Evolutionary conservation across 1,140 invertebrate genomes (phyloP).

Genomic region (Akabosia matsudoensis): DNA sequence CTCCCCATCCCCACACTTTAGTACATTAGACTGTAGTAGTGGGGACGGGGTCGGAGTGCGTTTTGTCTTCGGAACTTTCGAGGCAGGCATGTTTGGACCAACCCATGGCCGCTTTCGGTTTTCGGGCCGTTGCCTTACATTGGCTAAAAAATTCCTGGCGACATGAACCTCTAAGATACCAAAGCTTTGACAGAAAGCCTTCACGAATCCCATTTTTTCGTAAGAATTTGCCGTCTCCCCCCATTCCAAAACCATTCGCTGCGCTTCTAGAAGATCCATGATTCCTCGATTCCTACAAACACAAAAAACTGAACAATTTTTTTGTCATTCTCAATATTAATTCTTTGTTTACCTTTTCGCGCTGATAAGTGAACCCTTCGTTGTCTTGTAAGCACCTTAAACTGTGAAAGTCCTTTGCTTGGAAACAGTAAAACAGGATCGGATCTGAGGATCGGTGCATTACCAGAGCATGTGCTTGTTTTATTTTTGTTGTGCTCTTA

Average conservation of each 20-base stretch:
- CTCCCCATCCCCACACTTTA: neutral
- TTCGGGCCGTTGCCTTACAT: neutral
- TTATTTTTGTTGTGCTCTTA: too few relatives aligned
- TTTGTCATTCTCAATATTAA: too few relatives aligned
- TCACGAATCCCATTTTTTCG: neutral
- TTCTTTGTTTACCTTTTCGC: too few relatives aligned
- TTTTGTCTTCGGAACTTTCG: neutral
- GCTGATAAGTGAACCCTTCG: too few relatives aligned
- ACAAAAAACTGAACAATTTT: too few relatives aligned
- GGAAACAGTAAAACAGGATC: too few relatives aligned
- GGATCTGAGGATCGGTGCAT: too few relatives aligned
- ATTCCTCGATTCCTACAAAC: too few relatives aligned
- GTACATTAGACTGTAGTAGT: neutral
- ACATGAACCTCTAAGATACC: neutral
- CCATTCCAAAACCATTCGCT: neutral
- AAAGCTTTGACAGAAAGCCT: neutral
- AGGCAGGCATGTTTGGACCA: neutral
- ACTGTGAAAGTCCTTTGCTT: too few relatives aligned
- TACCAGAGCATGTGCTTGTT: too few relatives aligned
- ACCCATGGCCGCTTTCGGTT: slow-evolving; percentile 8
- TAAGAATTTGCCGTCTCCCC: neutral
- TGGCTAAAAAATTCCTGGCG: neutral
- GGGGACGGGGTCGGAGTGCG: neutral
- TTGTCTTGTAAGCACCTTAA: too few relatives aligned
- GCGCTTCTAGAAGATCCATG: neutral